These are phyloP conservation scores for Chiloscyllium plagiosum DNA, from an alignment of 2,113 vertebrate genomes.

Conservation along the genomic window DNA sequence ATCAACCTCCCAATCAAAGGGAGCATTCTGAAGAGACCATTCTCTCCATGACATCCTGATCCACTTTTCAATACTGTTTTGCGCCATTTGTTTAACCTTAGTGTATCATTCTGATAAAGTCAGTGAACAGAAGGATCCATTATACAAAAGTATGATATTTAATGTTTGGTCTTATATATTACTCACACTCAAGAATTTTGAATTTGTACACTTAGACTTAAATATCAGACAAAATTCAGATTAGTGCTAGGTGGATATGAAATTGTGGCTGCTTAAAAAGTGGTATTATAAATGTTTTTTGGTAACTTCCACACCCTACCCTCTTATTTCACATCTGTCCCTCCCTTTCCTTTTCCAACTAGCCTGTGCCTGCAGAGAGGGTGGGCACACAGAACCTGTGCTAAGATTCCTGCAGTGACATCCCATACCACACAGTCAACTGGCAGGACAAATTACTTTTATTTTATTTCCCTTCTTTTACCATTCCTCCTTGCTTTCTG, in stretches of 20 bases:
- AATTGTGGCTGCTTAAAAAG: neutral
- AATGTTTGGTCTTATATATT: neutral
- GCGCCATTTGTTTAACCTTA: neutral
- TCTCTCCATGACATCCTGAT: too few relatives aligned
- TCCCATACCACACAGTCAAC: neutral
- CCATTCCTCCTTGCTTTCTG: neutral
- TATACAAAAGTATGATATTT: neutral
- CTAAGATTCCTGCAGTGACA: neutral
- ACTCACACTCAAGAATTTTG: neutral
- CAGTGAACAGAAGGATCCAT: neutral
- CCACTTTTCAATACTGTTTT: too few relatives aligned
- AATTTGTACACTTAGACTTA: neutral
- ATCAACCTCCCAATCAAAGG: too few relatives aligned
- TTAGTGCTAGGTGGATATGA: neutral
- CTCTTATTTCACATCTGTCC: neutral
- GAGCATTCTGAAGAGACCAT: too few relatives aligned
- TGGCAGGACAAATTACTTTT: neutral
- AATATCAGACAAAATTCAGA: neutral
- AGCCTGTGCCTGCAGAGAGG: neutral
- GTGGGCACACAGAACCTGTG: neutral
- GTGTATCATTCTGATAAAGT: neutral
- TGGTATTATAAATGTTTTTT: neutral
- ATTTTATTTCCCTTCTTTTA: neutral
- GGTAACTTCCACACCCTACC: neutral
- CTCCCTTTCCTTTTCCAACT: neutral